These are phyloP conservation scores for Aleiodes leptofemur DNA, from an alignment of 2,888 invertebrate genomes.

Conservation along the genomic window DNA sequence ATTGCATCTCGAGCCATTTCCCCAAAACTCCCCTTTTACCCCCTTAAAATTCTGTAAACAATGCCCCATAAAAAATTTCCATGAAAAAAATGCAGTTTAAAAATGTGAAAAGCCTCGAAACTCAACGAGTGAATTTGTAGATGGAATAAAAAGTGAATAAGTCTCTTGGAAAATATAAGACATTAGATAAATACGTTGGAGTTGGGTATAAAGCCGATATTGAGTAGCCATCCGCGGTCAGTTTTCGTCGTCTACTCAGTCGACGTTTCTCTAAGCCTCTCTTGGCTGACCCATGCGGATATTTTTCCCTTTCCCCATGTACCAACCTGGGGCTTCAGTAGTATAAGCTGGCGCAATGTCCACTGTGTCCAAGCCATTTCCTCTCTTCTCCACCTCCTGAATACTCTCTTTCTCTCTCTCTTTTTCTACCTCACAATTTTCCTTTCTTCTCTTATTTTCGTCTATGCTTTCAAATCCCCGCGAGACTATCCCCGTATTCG, in stretches of 20 bases:
- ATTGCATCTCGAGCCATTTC: too few relatives aligned
- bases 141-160: conserved; percentile 42
- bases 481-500: conserved; percentile 5
- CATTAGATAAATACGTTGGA: conserved; percentile 73
- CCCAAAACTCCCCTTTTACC: too few relatives aligned
- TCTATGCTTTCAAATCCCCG: conserved; percentile 54
- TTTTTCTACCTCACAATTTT: conserved; percentile 33
- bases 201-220: conserved; percentile 74
- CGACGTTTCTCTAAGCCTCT: conserved; percentile 72
- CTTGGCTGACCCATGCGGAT: conserved; percentile 75
- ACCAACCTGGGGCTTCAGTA: conserved; percentile 32
- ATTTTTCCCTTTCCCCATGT: conserved; percentile 65
- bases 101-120: background rate
- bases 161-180: conserved; percentile 70
- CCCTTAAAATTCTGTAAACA: too few relatives aligned
- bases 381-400: background rate
- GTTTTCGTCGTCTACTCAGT: conserved; percentile 64
- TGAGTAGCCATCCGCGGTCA: conserved; percentile 61
- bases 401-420: background rate
- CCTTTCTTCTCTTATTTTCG: conserved; percentile 49
- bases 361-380: conserved; percentile 24
- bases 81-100: background rate
- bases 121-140: background rate
- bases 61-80: background rate
- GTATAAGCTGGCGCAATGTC: conserved; percentile 40